Evolutionary conservation across 2,797 vertebrate genomes (phyloP).

Genomic region (Spheniscus humboldti): DNA sequence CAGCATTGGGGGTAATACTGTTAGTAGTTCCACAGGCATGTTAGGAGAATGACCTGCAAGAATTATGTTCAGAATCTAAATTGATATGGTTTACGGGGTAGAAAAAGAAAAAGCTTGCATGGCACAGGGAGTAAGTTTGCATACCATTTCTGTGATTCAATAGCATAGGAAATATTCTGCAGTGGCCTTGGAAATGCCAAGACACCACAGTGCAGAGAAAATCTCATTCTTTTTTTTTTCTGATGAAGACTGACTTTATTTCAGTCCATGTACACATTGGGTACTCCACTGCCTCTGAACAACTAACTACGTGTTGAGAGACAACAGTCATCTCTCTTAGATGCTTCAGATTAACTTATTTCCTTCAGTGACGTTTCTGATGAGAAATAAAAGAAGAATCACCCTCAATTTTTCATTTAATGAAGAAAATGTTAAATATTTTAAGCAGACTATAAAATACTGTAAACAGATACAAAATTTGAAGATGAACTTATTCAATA

Average conservation of each 20-base stretch:
- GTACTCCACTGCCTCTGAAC: not conserved
- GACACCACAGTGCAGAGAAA: not conserved
- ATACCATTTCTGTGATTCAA: not conserved
- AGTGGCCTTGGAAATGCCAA: not conserved
- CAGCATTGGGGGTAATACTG: not conserved
- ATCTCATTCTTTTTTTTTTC: not conserved
- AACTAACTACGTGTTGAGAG: not conserved
- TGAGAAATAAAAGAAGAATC: not conserved
- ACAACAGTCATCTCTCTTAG: not conserved
- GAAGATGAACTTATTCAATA: not conserved
- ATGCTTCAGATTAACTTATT: not conserved
- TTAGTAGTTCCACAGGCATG: not conserved
- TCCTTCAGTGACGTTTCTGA: not conserved
- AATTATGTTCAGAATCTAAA: not conserved
- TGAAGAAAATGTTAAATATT: not conserved
- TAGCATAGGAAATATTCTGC: not conserved
- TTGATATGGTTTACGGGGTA: not conserved
- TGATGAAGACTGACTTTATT: not conserved
- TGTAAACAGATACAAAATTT: not conserved
- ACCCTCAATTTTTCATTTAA: not conserved
- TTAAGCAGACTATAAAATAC: not conserved
- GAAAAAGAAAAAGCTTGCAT: not conserved
- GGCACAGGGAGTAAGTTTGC: not conserved
- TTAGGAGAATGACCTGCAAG: not conserved
- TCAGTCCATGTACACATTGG: accelerated